phyloP scores from a whole-genome alignment of 1,140 invertebrate species.

The Geopemphigus sp. region DNA sequence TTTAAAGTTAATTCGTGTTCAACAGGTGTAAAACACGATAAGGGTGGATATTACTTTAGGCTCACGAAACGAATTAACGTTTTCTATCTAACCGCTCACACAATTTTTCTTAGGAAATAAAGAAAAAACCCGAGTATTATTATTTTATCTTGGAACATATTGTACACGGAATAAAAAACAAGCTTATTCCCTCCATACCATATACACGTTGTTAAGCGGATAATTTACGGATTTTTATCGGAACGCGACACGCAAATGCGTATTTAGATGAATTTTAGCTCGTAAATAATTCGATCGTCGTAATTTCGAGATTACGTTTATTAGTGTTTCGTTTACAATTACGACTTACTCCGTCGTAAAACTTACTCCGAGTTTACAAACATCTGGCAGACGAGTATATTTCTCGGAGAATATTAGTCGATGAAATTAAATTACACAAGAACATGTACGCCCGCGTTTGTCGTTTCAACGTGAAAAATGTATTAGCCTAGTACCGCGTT shows the following conservation, averaged over 20 bases:
- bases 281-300: too few species aligned
- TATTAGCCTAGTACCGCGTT: too few species aligned
- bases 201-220: neutral
- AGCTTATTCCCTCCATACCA: neutral
- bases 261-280: too few species aligned
- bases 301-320: too few species aligned
- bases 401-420: too few species aligned
- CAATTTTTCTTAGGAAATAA: neutral
- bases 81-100: neutral
- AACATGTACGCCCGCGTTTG: too few species aligned
- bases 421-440: too few species aligned
- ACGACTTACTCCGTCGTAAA: too few species aligned
- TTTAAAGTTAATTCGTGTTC: constrained; percentile 27
- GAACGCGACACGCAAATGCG: neutral
- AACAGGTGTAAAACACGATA: constrained; percentile 4
- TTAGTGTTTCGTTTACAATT: too few species aligned
- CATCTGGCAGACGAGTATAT: too few species aligned
- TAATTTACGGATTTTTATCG: neutral
- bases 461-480: too few species aligned
- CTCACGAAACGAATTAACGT: neutral
- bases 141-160: neutral
- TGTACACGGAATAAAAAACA: neutral
- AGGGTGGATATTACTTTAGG: neutral
- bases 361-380: too few species aligned
- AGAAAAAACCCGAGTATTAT: neutral